Base-by-base conservation (phyloP, 2,797 vertebrate species). In the Hipposideros larvatus region DNA sequence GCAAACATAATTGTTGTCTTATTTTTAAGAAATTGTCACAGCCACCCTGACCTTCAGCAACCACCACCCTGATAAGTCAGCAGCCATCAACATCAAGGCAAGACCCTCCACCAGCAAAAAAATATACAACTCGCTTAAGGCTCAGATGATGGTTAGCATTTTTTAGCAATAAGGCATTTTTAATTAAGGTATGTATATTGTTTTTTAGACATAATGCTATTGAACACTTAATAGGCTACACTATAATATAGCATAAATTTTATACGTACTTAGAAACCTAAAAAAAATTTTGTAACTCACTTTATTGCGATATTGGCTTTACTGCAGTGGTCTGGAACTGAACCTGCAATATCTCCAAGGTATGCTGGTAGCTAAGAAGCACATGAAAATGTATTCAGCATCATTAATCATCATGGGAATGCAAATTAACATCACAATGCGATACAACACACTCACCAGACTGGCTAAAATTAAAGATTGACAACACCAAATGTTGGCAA, bases 401-500 rank as follows among this genome's bases (percentile, higher is more conserved):
- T 41, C 46, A 90, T 86, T 71, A 82, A 28, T 78, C 66, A 90
- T 84, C 43, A 91, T 57, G 7, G 34, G 82, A 87, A 87, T 63
- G n/a, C 59, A 86, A 92, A 70, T 65, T 53, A 78, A 73, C 43
- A 92, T 73, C 70, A 90, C 22, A 94, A 37, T 88, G 66, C 84
- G 61, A 78, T 31, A 78, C 16, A 86, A 70, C 18, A 83, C 16
- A 77, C 28, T 95, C 65, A 92, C 21, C 78, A 83, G 34, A 78
- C 21, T 73, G 41, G 74, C 53, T 86, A 96, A 89, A 95, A 90
- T 68, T 66, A 87, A 95, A 94, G 61, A 90, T 13, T 94, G 13
- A 68, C 51, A 94, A 77, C 9, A 91, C 22, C 24, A 90, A 92
- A 86, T 80, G n/a, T 21, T 95, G 66, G 26, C 28, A 59, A 82